These are phyloP conservation scores for Oncorhynchus gorbuscha DNA, from an alignment of 2,113 vertebrate species.

Conservation along the genomic window DNA sequence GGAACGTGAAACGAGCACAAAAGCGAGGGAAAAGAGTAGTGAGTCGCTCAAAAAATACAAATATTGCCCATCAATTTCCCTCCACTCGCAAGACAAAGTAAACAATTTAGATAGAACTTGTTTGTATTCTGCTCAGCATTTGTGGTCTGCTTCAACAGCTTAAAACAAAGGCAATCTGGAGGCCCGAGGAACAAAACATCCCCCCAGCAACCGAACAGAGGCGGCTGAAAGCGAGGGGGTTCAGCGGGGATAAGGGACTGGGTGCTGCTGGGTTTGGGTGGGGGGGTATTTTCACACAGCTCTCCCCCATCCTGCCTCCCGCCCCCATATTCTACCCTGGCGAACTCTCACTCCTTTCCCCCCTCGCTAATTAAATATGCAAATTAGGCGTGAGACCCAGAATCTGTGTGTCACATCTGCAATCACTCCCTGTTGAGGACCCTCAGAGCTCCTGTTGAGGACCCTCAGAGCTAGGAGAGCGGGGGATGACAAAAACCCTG, in stretches of 20 bases:
- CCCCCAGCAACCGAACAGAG: slow-evolving; percentile 78
- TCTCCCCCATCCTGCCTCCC: slow-evolving; percentile 80
- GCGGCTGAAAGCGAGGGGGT: slow-evolving; percentile 40
- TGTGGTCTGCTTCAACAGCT: slow-evolving; percentile 88
- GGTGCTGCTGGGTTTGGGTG: slow-evolving; percentile 55
- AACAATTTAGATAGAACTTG: slow-evolving; percentile 84
- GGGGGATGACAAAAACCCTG: slow-evolving; percentile 3
- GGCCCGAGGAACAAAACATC: slow-evolving; percentile 80
- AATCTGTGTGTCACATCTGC: slow-evolving; percentile 89
- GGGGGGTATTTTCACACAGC: slow-evolving; percentile 81
- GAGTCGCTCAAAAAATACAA: slow-evolving; percentile 6
- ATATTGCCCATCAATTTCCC: slow-evolving; percentile 43
- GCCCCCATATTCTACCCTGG: slow-evolving; percentile 63
- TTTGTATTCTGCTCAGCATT: slow-evolving; percentile 88
- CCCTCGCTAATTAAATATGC: slow-evolving; percentile 90
- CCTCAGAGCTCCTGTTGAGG: slow-evolving; percentile 67
- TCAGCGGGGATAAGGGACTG: slow-evolving; percentile 40
- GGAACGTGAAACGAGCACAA: not conserved
- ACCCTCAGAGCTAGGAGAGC: not conserved
- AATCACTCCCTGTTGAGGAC: slow-evolving; percentile 84
- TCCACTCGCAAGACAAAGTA: slow-evolving; percentile 84
- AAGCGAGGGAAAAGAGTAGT: not conserved
- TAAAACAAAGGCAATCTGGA: slow-evolving; percentile 95
- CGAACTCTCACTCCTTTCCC: slow-evolving; percentile 84
- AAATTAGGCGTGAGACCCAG: slow-evolving; percentile 90